phyloP scores from a whole-genome alignment of 2,888 invertebrate genomes.

The Cerceris ruficornis region DNA sequence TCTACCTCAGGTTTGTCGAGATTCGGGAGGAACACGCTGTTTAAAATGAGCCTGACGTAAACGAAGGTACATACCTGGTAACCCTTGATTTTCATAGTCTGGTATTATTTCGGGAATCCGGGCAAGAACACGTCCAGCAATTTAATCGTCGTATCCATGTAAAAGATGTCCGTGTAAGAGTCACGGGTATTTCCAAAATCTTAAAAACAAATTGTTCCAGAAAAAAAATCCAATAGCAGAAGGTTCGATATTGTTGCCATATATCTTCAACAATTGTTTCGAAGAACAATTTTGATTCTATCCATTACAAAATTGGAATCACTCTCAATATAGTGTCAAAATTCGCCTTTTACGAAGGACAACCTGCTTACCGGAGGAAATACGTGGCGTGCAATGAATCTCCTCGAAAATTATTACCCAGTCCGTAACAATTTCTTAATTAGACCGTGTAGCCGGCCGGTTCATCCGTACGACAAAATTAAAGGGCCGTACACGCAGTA shows the following conservation, averaged over 20 bases:
- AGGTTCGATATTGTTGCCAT: no score
- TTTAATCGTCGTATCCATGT: slow-evolving; percentile 45
- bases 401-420: background rate
- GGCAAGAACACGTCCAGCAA: slow-evolving; percentile 49
- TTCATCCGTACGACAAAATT: slow-evolving; percentile 46
- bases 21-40: slow-evolving; percentile 45
- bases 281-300: no score
- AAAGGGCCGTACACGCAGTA: slow-evolving; percentile 32
- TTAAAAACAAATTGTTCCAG: no score
- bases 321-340: no score
- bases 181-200: background rate
- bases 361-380: no score
- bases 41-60: slow-evolving; percentile 45
- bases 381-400: no score
- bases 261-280: no score
- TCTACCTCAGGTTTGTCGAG: slow-evolving; percentile 29
- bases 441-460: slow-evolving; percentile 29
- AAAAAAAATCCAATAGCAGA: no score
- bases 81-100: slow-evolving; percentile 65
- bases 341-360: no score
- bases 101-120: slow-evolving; percentile 61
- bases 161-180: slow-evolving; percentile 9
- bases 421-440: slow-evolving; percentile 51
- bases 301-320: no score
- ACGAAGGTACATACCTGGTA: slow-evolving; percentile 45